Percentiles rank a stretch among this genome's conserved stretches.
Conservation (phyloP, 2,113 vertebrate species). For the Oncorhynchus masou region DNA sequence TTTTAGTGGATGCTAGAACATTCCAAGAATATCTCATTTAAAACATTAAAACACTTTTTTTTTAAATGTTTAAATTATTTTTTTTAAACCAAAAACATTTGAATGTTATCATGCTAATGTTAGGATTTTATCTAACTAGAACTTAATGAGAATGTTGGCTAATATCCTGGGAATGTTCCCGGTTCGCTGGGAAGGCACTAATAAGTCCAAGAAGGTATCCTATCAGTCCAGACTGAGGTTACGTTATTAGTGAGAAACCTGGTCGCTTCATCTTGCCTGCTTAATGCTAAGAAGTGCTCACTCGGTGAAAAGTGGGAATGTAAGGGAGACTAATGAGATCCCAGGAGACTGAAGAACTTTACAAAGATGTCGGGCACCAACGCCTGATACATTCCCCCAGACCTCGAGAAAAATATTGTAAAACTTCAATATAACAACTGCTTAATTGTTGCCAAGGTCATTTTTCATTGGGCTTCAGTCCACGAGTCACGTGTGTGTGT, state of each 20-base stretch:
- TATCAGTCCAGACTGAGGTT: constrained; percentile 49
- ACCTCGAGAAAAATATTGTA: constrained; percentile 64
- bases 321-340: constrained; percentile 76
- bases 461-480: constrained; percentile 63
- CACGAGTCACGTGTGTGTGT: not conserved
- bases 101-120: too few species aligned
- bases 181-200: constrained; percentile 42
- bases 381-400: constrained; percentile 62
- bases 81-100: too few species aligned
- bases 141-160: too few species aligned
- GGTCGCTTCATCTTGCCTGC: constrained; percentile 60
- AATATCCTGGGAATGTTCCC: too few species aligned
- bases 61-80: too few species aligned
- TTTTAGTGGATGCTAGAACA: too few species aligned
- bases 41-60: too few species aligned
- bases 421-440: constrained; percentile 60
- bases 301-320: constrained; percentile 69
- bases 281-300: constrained; percentile 72
- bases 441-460: constrained; percentile 63
- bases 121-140: too few species aligned
- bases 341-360: constrained; percentile 67
- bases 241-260: constrained; percentile 62
- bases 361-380: constrained; percentile 61
- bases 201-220: constrained; percentile 59
- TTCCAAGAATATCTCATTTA: too few species aligned